Conservation (phyloP, 2,888 invertebrate species). For the Pseudolycoriella hygida region DNA sequence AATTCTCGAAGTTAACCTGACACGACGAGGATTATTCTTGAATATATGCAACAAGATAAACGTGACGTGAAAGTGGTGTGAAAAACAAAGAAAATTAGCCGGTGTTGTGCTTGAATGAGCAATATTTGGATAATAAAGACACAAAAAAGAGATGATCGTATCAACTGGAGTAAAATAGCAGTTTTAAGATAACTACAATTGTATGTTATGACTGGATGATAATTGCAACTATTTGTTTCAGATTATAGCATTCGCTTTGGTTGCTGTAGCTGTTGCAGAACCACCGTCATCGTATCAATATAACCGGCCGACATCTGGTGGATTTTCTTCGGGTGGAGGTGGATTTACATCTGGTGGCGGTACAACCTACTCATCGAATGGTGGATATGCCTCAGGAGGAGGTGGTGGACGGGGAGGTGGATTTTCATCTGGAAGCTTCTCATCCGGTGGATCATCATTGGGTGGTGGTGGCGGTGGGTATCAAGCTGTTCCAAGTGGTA, state of each 20-base stretch:
- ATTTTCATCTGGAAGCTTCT: conserved; percentile 15
- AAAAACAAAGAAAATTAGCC: no score
- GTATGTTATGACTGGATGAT: no score
- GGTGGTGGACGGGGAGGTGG: conserved; percentile 28
- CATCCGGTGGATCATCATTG: conserved; percentile 25
- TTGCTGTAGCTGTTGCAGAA: conserved; percentile 55
- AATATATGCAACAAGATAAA: no score
- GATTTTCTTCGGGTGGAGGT: conserved; percentile 13
- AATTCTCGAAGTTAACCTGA: no score
- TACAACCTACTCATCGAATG: conserved; percentile 18
- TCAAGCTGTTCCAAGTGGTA: conserved; percentile 58
- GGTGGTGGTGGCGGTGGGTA: conserved; percentile 54
- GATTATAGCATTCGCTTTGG: conserved; percentile 71
- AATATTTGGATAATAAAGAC: no score
- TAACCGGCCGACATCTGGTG: conserved; percentile 29
- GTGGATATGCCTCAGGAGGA: conserved; percentile 16
- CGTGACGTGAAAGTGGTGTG: no score
- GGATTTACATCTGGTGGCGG: conserved; percentile 19
- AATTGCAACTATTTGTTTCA: conserved; percentile 27
- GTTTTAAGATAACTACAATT: no score
- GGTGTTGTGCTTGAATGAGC: no score
- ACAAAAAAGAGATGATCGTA: no score
- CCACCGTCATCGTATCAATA: conserved; percentile 43
- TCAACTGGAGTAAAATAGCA: no score
- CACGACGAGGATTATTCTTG: no score